Base-by-base conservation (phyloP, 2,113 vertebrate genomes). In the Dipodomys ordii region DNA sequence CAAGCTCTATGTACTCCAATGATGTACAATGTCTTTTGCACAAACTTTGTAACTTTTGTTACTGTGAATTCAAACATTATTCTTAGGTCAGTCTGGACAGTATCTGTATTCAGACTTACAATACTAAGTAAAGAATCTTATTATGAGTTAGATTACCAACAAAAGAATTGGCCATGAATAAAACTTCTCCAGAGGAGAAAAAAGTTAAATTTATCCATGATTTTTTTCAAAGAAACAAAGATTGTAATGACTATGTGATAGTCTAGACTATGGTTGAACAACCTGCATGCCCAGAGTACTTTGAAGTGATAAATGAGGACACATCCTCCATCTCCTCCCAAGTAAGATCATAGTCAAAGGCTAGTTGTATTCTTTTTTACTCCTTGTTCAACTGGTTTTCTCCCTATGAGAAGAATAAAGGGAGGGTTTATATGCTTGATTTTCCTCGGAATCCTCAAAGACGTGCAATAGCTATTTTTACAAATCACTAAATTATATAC, bases 1-100 rank as follows among this genome's bases (percentile, higher is more conserved):
- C 97, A 96, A 96, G 86, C 62, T 97, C 89, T 84, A 86, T 97
- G 88, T 96, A 94, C 94, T 97, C 91, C 93, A 95, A 13, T 93
- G 96, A 91, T 46, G 87, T 93, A 95, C 35, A 46, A 84, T 95
- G 35, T 83, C 79, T 96, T 97, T 97, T 97, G 97, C 93, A 97
- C 93, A 97, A 95, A 82, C 83, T 96, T 96, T 92, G 92, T 95
- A 91, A 97, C 69, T 96, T 67, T 92, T 97, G 25, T 88, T 97
- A 95, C 74, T 85, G 96, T 97, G 90, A 97, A 97, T 86, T 67
- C 93, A 95, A 94, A 67, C 79, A 23, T 95, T 81, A 96, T 28
- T 94, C 83, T 97, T 96, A 81, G 91, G 83, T 96, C 67, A 96
- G 44, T 96, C 95, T 95, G 91, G 86, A 94, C 46, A 95, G 72